Evolutionary conservation across 64 coral and sea anemone species (phyloP).

Genomic region (Dendronephthya gigantea): DNA sequence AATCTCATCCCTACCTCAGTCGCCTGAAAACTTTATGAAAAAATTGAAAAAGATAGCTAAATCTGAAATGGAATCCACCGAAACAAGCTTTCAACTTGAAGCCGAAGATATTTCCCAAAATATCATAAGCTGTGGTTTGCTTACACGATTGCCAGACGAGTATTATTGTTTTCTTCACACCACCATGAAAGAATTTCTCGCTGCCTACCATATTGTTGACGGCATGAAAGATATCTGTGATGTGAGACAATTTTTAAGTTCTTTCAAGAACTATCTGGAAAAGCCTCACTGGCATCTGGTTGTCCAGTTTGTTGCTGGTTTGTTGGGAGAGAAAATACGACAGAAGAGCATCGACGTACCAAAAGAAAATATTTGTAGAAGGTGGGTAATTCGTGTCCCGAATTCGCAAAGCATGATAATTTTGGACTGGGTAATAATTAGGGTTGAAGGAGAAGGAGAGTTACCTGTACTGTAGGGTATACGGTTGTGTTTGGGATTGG

Average conservation of each 20-base stretch:
- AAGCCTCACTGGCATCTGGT: neutral
- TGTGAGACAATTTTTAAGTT: neutral
- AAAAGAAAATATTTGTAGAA: neutral
- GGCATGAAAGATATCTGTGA: neutral
- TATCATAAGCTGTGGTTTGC: neutral
- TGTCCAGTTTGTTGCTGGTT: neutral
- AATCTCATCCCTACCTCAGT: neutral
- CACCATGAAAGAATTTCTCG: neutral
- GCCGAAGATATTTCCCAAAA: neutral
- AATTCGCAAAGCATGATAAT: neutral
- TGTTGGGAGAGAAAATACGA: neutral
- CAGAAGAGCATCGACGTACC: neutral
- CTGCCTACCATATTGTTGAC: neutral
- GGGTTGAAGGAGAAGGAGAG: too few species aligned
- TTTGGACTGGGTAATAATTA: neutral
- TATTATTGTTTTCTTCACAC: slow-evolving; percentile 5
- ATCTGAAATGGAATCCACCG: neutral
- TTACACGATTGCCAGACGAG: neutral
- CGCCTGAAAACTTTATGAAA: neutral
- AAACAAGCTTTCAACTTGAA: neutral
- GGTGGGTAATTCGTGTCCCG: neutral
- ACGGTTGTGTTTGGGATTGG: too few species aligned
- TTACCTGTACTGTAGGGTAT: too few species aligned
- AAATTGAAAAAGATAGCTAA: neutral
- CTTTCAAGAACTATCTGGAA: neutral